Conservation (phyloP, 2,113 vertebrate genomes). For the Anguilla rostrata region DNA sequence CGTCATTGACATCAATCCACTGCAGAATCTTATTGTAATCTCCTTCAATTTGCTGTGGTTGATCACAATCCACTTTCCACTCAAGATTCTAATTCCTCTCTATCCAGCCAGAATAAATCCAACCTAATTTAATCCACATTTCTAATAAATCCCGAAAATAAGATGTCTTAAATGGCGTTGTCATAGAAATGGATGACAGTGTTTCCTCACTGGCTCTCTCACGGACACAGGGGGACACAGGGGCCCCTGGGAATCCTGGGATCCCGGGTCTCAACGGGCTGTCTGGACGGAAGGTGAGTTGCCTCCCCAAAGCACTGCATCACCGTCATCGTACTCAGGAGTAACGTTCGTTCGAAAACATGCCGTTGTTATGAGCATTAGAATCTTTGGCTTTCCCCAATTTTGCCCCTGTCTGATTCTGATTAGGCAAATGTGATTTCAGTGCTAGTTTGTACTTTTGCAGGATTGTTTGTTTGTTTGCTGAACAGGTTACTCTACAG, state of each 20-base stretch:
- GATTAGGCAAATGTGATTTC: too few relatives aligned
- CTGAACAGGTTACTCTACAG: too few relatives aligned
- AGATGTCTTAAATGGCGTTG: background rate
- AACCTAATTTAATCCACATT: background rate
- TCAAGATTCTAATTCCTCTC: background rate
- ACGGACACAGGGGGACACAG: constrained; percentile 72
- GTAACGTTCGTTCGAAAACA: background rate
- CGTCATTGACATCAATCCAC: background rate
- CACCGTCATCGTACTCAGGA: background rate
- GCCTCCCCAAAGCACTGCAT: background rate
- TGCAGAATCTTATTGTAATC: background rate
- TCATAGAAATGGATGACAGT: background rate
- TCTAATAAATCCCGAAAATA: too few relatives aligned
- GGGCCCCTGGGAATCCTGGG: constrained; percentile 70
- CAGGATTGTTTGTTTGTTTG: too few relatives aligned
- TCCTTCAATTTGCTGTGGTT: background rate
- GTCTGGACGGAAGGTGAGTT: constrained; percentile 72
- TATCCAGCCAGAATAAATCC: background rate
- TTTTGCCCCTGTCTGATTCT: too few relatives aligned
- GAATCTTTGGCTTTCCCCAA: background rate
- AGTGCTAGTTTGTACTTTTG: too few relatives aligned
- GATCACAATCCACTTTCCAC: background rate
- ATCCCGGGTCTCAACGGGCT: constrained; percentile 68
- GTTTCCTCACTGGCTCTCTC: background rate
- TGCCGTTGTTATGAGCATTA: background rate